phyloP scores from a whole-genome alignment of 1,140 invertebrate species.

The Ooceraea biroi region DNA sequence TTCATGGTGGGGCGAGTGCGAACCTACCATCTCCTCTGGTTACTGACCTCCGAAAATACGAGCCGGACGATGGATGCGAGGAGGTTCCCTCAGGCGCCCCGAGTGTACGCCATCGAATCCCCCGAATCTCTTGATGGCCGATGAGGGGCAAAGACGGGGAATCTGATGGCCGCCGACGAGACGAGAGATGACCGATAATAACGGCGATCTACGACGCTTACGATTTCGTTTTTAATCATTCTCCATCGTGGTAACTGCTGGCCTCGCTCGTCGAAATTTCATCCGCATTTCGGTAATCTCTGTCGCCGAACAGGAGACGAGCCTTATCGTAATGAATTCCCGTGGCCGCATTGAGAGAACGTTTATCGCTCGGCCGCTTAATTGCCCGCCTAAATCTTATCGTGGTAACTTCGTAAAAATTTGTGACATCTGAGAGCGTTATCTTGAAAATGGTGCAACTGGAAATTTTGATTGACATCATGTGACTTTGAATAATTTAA shows the following conservation, averaged over 20 bases:
- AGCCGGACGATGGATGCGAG: constrained; percentile 29
- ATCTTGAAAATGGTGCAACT: too few species aligned
- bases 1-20: constrained; percentile 51
- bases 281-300: not conserved
- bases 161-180: constrained; percentile 55
- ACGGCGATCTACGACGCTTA: constrained; percentile 43
- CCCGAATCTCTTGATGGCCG: constrained; percentile 48
- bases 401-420: too few species aligned
- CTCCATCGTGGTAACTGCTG: constrained; percentile 5
- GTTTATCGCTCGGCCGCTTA: too few species aligned
- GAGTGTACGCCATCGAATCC: not conserved
- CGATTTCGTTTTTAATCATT: constrained; percentile 35
- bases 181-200: constrained; percentile 48
- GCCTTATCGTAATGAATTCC: not conserved
- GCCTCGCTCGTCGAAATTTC: not conserved
- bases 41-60: constrained; percentile 86
- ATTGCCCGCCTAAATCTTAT: too few species aligned
- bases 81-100: not conserved
- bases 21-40: constrained; percentile 78
- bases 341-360: too few species aligned
- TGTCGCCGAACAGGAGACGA: not conserved
- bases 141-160: constrained; percentile 59
- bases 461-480: too few species aligned
- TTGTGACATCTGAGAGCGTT: too few species aligned
- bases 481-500: too few species aligned